Conservation (phyloP, 2,113 vertebrate genomes). For the Nannobrachium achirus region DNA sequence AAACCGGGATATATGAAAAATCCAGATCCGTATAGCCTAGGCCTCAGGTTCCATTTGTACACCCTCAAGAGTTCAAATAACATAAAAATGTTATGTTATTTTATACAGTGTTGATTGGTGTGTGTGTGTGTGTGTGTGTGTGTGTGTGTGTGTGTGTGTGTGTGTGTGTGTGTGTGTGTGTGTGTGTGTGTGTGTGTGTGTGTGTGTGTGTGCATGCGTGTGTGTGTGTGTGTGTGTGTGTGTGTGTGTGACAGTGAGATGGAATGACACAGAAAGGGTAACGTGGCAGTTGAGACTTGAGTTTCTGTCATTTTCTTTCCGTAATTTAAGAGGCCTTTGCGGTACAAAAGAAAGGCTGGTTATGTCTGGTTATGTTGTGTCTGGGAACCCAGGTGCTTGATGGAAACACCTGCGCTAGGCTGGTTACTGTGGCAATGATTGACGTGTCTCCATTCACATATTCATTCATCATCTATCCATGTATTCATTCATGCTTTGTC, state of each 20-base stretch:
- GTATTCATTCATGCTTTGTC: constrained; percentile 37
- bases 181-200: too few species aligned
- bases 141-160: too few species aligned
- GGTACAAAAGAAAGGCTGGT: background rate
- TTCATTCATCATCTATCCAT: constrained; percentile 35
- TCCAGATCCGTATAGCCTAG: too few species aligned
- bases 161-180: too few species aligned
- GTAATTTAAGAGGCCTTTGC: background rate
- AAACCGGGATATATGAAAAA: too few species aligned
- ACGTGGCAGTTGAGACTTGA: background rate
- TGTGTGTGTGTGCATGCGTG: too few species aligned
- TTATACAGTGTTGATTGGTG: too few species aligned
- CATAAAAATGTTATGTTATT: too few species aligned
- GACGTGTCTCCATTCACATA: constrained; percentile 8
- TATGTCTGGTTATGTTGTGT: background rate
- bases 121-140: too few species aligned
- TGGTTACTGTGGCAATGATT: constrained; percentile 19
- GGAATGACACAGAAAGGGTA: background rate
- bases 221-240: too few species aligned
- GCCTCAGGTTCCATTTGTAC: too few species aligned
- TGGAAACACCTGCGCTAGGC: constrained; percentile 32
- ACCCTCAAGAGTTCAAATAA: too few species aligned
- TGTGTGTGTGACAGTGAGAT: background rate
- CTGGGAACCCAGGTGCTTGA: constrained; percentile 33
- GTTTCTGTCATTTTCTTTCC: background rate